Evolutionary conservation across 2,113 vertebrate species (phyloP).

Genomic region (Lophius piscatorius): DNA sequence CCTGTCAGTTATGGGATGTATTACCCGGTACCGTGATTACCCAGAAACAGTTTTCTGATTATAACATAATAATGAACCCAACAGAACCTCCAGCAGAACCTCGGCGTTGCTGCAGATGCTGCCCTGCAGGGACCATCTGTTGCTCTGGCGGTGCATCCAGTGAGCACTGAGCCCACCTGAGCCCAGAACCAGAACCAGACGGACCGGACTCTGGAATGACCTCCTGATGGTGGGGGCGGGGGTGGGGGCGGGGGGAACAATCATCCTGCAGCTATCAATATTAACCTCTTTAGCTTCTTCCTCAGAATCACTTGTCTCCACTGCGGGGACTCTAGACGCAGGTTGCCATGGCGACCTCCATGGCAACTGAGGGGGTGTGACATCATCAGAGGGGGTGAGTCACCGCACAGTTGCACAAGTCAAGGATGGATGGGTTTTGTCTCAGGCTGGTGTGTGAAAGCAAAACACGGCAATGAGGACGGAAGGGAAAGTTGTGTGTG

Average conservation of each 20-base stretch:
- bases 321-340: conserved; percentile 40
- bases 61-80: too few relatives aligned
- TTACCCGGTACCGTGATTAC: too few relatives aligned
- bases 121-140: conserved; percentile 16
- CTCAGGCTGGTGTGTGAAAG: conserved; percentile 19
- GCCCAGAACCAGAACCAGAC: neutral
- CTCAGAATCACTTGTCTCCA: conserved; percentile 25
- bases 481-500: conserved; percentile 11
- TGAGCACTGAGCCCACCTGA: neutral
- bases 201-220: neutral
- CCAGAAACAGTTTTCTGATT: too few relatives aligned
- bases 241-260: conserved; percentile 11
- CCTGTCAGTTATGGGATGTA: too few relatives aligned
- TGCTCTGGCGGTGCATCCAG: conserved; percentile 4
- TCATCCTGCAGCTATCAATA: conserved; percentile 42
- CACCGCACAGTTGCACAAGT: conserved; percentile 43
- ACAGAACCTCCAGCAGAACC: neutral
- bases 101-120: neutral
- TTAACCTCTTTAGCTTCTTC: conserved; percentile 47
- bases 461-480: neutral
- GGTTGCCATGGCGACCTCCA: conserved; percentile 72
- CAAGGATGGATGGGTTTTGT: conserved; percentile 38
- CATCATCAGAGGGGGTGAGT: conserved; percentile 73
- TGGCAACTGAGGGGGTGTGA: conserved; percentile 71
- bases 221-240: neutral